Percentiles rank a stretch among this genome's conserved stretches.
phyloP scores from a whole-genome alignment of 2,888 invertebrate species.

The Steinernema hermaphroditum region DNA sequence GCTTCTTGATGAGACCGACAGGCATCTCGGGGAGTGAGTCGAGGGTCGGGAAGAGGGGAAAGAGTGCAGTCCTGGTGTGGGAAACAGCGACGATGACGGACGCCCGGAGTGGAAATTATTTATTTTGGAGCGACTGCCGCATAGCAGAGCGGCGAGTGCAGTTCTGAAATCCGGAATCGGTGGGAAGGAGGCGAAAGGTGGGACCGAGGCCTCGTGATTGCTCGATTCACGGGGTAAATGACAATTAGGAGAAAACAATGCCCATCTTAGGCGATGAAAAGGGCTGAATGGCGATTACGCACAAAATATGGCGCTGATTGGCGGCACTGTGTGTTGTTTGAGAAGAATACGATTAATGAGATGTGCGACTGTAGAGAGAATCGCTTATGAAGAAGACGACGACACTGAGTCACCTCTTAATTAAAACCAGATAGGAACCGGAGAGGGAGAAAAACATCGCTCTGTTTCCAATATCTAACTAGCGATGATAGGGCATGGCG shows the following conservation, averaged over 20 bases:
- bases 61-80: conserved; percentile 4
- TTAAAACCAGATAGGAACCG: too few relatives aligned
- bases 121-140: conserved; percentile 7
- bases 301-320: too few relatives aligned
- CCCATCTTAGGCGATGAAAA: too few relatives aligned
- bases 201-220: neutral
- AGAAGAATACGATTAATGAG: too few relatives aligned
- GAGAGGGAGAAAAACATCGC: too few relatives aligned
- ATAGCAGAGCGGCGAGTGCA: conserved; percentile 2
- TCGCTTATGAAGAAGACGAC: neutral
- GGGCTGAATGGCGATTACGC: too few relatives aligned
- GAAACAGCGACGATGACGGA: conserved; percentile 7
- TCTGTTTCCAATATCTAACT: too few relatives aligned
- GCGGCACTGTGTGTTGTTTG: too few relatives aligned
- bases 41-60: neutral
- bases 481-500: too few relatives aligned
- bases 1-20: conserved; percentile 57
- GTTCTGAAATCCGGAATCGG: neutral
- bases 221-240: neutral
- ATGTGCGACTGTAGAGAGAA: neutral
- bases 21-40: neutral
- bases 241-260: neutral
- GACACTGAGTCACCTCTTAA: neutral
- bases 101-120: conserved; percentile 13
- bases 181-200: neutral